Evolutionary conservation across 2,888 invertebrate genomes (phyloP), one percentile per base, ranked within the genome.

Genomic region (Campoplex capitator): DNA sequence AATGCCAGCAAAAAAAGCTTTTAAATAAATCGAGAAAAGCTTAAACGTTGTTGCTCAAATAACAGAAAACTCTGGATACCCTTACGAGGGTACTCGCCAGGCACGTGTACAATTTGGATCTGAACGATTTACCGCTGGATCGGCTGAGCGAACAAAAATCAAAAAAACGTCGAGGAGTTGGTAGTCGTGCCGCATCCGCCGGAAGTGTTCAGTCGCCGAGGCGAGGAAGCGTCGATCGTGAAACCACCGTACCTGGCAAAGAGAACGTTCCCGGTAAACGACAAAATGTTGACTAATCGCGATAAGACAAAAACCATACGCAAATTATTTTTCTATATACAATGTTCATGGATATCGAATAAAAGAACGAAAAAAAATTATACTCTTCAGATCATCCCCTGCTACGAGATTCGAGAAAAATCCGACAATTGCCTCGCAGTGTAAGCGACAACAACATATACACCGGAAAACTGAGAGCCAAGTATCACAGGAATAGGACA

Each of bases 11-110:
- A 35, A n/a, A 0, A n/a, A 0, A 75, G 58, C 2, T 38, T 38
- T 18, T 23, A 35, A 54, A 56, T 38, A 42, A 78, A 54, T 32
- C 62, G 16, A n/a, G 1, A 42, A 23, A 42, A 32, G 28, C 42
- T 42, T 9, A 68, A 77, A 71, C 35, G n/a, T 71, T 82, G n/a
- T 83, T 75, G 70, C 7, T 84, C 58, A 83, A 38, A 86, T 88
- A 93, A 0, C 90, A 98, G 97, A 98, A 98, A 97, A 98, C 98
- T n/a, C 97, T 99, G 96, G 99, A 99, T 93, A 99, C 99, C 0
- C 94, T 99, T 89, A 99, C 99, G 0, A 96, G 99, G 88, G 99
- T 99, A 56, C 95, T 99, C 84, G 99, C 99, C 0, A 96, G 98
- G 28, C 98, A 99, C 94, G 98, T 99, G 35, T 99, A 99, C 93